Evolutionary conservation across 1,140 invertebrate species (phyloP).

Genomic region (Tetranychus cinnabarinus): DNA sequence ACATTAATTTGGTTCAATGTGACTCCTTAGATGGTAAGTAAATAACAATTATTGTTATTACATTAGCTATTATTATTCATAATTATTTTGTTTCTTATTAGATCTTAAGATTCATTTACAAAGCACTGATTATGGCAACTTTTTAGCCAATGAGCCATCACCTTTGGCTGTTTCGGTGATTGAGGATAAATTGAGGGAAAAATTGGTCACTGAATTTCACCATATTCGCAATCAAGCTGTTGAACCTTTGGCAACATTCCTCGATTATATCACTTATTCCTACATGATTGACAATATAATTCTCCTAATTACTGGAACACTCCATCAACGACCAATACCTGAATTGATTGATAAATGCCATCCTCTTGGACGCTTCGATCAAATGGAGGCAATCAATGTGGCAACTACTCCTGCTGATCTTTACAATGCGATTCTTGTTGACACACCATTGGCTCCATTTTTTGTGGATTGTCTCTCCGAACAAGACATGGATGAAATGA

Average conservation of each 20-base stretch:
- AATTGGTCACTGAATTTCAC: constrained; percentile 93
- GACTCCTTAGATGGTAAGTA: constrained; percentile 69
- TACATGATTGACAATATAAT: constrained; percentile 99
- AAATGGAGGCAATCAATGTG: constrained; percentile 99
- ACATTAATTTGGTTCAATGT: constrained; percentile 71
- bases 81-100: constrained; percentile 20
- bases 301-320: constrained; percentile 86
- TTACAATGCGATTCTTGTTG: constrained; percentile 96
- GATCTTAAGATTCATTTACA: constrained; percentile 97
- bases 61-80: background rate
- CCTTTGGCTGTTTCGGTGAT: constrained; percentile 90
- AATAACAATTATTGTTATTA: too few relatives aligned
- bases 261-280: constrained; percentile 98
- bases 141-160: constrained; percentile 93
- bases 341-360: constrained; percentile 98
- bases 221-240: constrained; percentile 94
- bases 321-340: constrained; percentile 92
- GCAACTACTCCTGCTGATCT: constrained; percentile 92
- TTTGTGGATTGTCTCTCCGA: constrained; percentile 99
- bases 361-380: constrained; percentile 92
- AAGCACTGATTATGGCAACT: constrained; percentile 96
- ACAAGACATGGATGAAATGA: constrained; percentile 99
- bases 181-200: constrained; percentile 93
- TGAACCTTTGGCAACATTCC: constrained; percentile 83
- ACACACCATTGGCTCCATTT: constrained; percentile 96